These are phyloP conservation scores for Perithous albicinctus DNA, from an alignment of 2,888 invertebrate genomes.

Conservation along the genomic window DNA sequence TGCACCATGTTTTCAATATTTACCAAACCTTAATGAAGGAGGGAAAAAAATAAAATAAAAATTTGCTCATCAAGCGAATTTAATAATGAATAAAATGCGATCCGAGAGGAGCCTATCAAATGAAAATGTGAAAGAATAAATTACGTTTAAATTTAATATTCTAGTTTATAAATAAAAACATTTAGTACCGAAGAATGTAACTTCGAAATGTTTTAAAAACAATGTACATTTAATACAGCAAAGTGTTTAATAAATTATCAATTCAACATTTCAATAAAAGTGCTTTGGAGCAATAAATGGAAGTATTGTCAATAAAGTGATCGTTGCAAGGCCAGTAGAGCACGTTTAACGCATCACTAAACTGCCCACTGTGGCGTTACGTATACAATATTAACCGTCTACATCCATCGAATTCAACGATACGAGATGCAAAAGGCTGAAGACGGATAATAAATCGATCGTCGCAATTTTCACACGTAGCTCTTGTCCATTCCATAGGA, in stretches of 20 bases:
- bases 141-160: no score
- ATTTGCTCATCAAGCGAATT: no score
- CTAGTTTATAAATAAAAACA: no score
- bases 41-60: no score
- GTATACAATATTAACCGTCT: constrained; percentile 2
- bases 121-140: no score
- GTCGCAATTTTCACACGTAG: constrained; percentile 11
- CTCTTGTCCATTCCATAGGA: no score
- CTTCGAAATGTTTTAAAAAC: no score
- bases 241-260: not conserved
- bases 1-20: no score
- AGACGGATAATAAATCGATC: constrained; percentile 8
- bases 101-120: no score
- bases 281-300: not conserved
- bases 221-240: not conserved
- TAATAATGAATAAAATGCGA: no score
- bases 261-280: not conserved
- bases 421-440: not conserved
- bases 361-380: not conserved
- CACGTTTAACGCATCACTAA: not conserved
- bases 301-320: not conserved
- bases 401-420: not conserved
- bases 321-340: constrained; percentile 19
- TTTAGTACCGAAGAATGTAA: no score
- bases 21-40: no score